A percentile compares a stretch with the other conserved stretches of the same genome.
phyloP scores from a whole-genome alignment of 2,797 vertebrate species.

The Fistularia commersonii region DNA sequence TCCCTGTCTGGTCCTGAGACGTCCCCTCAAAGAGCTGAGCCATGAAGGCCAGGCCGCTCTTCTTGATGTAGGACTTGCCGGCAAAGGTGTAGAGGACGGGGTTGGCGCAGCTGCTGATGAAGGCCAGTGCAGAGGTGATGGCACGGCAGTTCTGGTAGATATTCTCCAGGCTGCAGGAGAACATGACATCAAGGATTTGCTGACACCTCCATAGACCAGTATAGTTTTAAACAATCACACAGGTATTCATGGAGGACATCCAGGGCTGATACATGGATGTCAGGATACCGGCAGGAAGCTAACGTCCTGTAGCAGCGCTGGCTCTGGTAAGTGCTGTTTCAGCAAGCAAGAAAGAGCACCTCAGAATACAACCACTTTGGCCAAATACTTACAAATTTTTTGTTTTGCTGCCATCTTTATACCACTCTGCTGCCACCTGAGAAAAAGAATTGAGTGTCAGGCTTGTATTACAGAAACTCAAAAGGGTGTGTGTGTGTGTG shows the following conservation, averaged over 20 bases:
- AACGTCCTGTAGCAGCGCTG: constrained; percentile 66
- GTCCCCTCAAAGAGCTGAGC: constrained; percentile 84
- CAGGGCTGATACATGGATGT: no score
- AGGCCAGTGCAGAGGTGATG: constrained; percentile 75
- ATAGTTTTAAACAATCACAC: background rate
- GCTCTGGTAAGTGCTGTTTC: no score
- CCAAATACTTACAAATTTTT: no score
- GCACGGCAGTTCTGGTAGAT: constrained; percentile 42
- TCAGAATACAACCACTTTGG: no score
- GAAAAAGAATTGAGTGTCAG: no score
- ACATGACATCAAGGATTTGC: background rate
- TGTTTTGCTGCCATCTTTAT: no score
- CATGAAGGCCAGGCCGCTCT: constrained; percentile 80
- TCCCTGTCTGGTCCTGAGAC: constrained; percentile 44
- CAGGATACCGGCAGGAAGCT: no score
- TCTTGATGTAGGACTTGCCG: constrained; percentile 79
- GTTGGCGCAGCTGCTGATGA: constrained; percentile 87
- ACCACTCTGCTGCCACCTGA: no score
- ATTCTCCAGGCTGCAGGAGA: constrained; percentile 36
- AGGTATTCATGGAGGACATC: background rate
- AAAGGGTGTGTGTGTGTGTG: no score
- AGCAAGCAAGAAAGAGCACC: no score
- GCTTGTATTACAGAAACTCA: background rate
- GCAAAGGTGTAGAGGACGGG: constrained; percentile 85
- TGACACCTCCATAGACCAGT: constrained; percentile 6